Percentiles rank a stretch among this genome's conserved stretches.
Conservation (phyloP, 2,888 invertebrate genomes). For the Dromius quadrimaculatus region DNA sequence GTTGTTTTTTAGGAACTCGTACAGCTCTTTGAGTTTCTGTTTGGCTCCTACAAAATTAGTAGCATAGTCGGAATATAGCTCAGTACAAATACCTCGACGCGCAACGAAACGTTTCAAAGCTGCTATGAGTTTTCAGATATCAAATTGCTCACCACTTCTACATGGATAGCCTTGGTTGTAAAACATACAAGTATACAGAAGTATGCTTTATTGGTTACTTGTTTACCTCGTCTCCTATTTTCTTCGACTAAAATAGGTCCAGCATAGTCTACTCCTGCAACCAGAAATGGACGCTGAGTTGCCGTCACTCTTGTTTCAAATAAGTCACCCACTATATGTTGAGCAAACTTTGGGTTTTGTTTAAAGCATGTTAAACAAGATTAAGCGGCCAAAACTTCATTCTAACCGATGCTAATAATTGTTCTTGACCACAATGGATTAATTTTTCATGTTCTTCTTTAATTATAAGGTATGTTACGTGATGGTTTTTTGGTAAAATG, state of each 20-base stretch:
- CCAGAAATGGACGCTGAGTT: neutral
- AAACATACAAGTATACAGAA: neutral
- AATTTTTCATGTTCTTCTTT: neutral
- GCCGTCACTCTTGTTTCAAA: neutral
- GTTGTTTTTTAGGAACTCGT: neutral
- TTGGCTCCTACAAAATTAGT: conserved; percentile 14
- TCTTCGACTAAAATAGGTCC: neutral
- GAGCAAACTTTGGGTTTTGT: neutral
- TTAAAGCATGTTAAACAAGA: neutral
- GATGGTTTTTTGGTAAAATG: neutral
- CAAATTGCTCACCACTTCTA: neutral
- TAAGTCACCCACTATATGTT: neutral
- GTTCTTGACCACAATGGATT: neutral
- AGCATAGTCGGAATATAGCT: neutral
- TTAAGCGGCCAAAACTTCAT: neutral
- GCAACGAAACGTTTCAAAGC: neutral
- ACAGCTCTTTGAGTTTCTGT: neutral
- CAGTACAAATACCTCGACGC: neutral
- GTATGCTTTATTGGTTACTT: neutral
- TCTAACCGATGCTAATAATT: neutral
- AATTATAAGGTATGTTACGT: neutral
- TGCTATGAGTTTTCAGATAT: neutral
- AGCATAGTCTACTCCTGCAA: neutral
- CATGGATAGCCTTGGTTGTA: neutral
- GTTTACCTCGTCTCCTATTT: neutral